phyloP scores from a whole-genome alignment of 1,140 invertebrate genomes.

The Bombus waltoni region DNA sequence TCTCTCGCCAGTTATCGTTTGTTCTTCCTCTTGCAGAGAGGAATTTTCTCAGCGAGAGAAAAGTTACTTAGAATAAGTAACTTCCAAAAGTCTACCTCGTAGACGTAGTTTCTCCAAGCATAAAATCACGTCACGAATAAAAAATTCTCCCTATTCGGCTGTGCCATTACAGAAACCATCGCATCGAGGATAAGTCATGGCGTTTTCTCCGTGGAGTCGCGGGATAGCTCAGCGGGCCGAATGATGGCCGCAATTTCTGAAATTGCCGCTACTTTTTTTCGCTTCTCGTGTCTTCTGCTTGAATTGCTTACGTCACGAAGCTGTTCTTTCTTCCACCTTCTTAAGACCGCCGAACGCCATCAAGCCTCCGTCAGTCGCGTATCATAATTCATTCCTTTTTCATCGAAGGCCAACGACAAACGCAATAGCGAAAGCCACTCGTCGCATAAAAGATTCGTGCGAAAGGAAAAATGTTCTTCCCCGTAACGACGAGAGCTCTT shows the following conservation, averaged over 20 bases:
- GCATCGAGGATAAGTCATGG: not conserved
- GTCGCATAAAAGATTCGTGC: not conserved
- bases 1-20: accelerated
- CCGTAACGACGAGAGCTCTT: constrained; percentile 10
- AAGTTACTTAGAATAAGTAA: not conserved
- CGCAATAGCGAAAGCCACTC: not conserved
- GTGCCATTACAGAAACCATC: constrained; percentile 5
- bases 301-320: constrained; percentile 54
- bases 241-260: constrained; percentile 67
- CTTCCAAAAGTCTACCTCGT: not conserved
- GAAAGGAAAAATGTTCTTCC: constrained; percentile 16
- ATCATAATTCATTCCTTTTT: not conserved
- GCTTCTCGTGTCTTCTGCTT: constrained; percentile 22
- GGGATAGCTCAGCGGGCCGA: constrained; percentile 72
- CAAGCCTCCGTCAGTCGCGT: constrained; percentile 15
- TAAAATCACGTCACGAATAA: not conserved
- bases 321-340: not conserved
- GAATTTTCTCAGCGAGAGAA: too few species aligned
- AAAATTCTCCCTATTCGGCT: not conserved
- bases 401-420: not conserved
- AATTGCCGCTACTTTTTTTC: constrained; percentile 63
- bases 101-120: not conserved
- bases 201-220: constrained; percentile 35
- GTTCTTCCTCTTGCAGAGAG: too few species aligned
- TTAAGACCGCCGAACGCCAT: constrained; percentile 28